Evolutionary conservation across 1,140 invertebrate species (phyloP).

Genomic region (Eufriesea mexicana): DNA sequence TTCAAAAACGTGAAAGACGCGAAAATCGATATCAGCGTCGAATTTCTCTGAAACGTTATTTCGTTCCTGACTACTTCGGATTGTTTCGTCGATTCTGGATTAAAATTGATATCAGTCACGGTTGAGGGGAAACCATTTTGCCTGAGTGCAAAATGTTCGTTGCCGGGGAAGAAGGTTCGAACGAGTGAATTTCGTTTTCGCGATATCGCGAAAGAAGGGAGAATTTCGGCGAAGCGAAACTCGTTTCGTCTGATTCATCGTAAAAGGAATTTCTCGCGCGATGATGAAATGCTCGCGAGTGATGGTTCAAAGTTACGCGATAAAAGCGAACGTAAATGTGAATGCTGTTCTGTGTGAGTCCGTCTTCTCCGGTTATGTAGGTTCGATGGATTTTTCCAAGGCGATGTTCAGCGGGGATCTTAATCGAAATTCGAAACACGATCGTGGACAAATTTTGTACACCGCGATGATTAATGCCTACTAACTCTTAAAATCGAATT

Average conservation of each 20-base stretch:
- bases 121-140: background rate
- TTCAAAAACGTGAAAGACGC: background rate
- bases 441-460: background rate
- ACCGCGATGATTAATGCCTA: no score
- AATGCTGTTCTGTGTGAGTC: background rate
- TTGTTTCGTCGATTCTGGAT: background rate
- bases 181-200: background rate
- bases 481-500: no score
- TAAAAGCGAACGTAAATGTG: background rate
- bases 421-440: background rate
- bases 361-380: no score
- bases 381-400: background rate
- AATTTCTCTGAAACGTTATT: background rate
- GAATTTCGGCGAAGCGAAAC: background rate
- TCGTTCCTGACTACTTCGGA: background rate
- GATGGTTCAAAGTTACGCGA: background rate
- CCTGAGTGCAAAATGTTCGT: background rate
- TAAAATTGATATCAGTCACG: background rate
- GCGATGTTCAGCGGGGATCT: background rate
- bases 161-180: background rate
- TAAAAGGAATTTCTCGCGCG: slow-evolving; percentile 16
- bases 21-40: background rate
- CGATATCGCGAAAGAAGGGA: background rate
- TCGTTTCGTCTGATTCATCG: background rate
- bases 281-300: slow-evolving; percentile 1